Evolutionary conservation across 2,888 invertebrate genomes (phyloP).

Genomic region (Tupiocoris notatus): DNA sequence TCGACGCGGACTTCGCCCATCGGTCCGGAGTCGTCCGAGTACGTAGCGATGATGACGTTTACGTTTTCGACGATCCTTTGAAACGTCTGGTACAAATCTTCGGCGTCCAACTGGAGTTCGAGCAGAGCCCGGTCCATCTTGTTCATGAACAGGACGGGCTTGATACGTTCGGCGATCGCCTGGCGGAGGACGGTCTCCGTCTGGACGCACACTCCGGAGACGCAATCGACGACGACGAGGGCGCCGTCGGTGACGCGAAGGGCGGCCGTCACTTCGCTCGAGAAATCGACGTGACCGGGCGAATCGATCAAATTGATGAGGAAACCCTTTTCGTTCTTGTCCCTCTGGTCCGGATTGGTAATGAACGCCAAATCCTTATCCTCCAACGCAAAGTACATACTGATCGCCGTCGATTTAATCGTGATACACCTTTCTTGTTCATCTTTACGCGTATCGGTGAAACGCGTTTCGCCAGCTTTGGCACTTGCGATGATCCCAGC

Average conservation of each 20-base stretch:
- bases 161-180: slow-evolving; percentile 99
- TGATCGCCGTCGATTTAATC: slow-evolving; percentile 99
- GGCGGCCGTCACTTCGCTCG: slow-evolving; percentile 99
- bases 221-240: slow-evolving; percentile 98
- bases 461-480: slow-evolving; percentile 97
- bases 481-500: slow-evolving; percentile 99
- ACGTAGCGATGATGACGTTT: slow-evolving; percentile 99
- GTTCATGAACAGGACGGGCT: slow-evolving; percentile 99
- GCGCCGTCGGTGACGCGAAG: slow-evolving; percentile 99
- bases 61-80: slow-evolving; percentile 99
- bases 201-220: slow-evolving; percentile 99
- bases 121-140: slow-evolving; percentile 99
- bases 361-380: slow-evolving; percentile 94
- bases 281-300: slow-evolving; percentile 99
- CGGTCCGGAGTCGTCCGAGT: slow-evolving; percentile 94
- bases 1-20: slow-evolving; percentile 99
- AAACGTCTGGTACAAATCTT: slow-evolving; percentile 98
- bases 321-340: slow-evolving; percentile 90
- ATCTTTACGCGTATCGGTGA: slow-evolving; percentile 99
- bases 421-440: slow-evolving; percentile 99
- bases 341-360: slow-evolving; percentile 84
- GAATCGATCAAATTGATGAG: slow-evolving; percentile 99
- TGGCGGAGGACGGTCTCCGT: slow-evolving; percentile 99
- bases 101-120: slow-evolving; percentile 93
- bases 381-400: slow-evolving; percentile 97